Evolutionary conservation across 2,797 vertebrate genomes (phyloP), one percentile per base, ranked within the genome.

Genomic region (Danio choprae): DNA sequence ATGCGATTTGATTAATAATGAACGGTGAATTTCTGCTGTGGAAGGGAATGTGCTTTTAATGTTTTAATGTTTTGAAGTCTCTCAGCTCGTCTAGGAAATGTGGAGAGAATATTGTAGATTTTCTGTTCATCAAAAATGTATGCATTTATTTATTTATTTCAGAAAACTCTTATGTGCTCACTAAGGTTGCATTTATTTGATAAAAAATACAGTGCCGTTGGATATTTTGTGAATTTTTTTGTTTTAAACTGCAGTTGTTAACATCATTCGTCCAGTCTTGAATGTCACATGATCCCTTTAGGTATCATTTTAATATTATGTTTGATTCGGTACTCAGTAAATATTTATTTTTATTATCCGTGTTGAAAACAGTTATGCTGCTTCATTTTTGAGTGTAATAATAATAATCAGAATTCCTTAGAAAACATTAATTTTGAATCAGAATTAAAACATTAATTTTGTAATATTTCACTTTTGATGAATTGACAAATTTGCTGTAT

Each of bases 1-100:
- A 70, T 53, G 11, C 6, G 29, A 20, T 70, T 59, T 60, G 29
- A 6, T 22, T 22, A 60, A 70, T 36, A 78, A 51, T 41, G 16
- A 59, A 70, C 38, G 51, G n/a, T 22, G 18, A 40, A 18, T 44
- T 15, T 18, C 36, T 48, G 18, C n/a, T 16, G 46, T 18, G 10
- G 4, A 29, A 10, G 20, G 20, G 18, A 16, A 7, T 36, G 55
- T 20, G 51, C 20, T 56, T 40, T 77, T 22, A 48, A 68, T 44
- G 10, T 12, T 77, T 60, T 11, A 7, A 50, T 68, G 64, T 56
- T 56, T 56, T 38, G 29, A 29, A 29, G 29, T 29, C 29, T 1
- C 29, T 29, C 29, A 29, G 29, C 29, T 60, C 29, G 8, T 15
- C 3, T 4, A 60, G 58, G 2, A 60, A 58, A 12, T 29, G 22